phyloP scores from a whole-genome alignment of 1,140 invertebrate species.

The Diachasmimorpha longicaudata region DNA sequence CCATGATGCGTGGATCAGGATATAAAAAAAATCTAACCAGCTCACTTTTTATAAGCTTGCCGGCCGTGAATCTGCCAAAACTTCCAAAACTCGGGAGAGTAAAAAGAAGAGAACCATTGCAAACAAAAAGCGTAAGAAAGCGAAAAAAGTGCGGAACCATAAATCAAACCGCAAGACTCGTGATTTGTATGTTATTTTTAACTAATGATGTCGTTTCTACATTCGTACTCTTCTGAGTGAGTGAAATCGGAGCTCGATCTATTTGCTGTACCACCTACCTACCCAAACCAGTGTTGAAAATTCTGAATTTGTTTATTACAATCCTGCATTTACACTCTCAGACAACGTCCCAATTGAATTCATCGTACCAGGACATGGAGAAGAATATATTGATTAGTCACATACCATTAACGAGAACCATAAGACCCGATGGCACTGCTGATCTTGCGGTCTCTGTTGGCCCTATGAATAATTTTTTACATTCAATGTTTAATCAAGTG shows the following conservation, averaged over 20 bases:
- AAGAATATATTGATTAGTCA: constrained; percentile 52
- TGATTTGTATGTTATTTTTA: background rate
- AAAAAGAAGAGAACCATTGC: background rate
- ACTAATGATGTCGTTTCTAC: constrained; percentile 29
- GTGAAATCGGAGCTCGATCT: constrained; percentile 54
- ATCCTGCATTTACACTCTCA: constrained; percentile 50
- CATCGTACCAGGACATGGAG: constrained; percentile 44
- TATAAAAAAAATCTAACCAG: background rate
- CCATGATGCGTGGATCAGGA: background rate
- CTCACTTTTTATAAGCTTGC: background rate
- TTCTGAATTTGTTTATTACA: constrained; percentile 49
- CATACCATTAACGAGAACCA: constrained; percentile 39
- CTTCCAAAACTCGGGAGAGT: no score
- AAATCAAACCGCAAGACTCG: background rate
- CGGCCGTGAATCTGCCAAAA: background rate
- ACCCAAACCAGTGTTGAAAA: constrained; percentile 55
- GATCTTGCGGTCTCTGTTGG: constrained; percentile 12
- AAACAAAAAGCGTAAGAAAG: background rate
- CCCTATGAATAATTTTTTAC: constrained; percentile 52
- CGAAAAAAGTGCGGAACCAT: background rate
- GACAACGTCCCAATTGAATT: constrained; percentile 56
- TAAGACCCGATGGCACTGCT: background rate
- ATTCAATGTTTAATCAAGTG: no score
- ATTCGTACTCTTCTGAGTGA: constrained; percentile 36
- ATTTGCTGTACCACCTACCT: constrained; percentile 53